A percentile compares a stretch with the other conserved stretches of the same genome.
These are phyloP conservation scores for Pteruthius melanotis DNA, from an alignment of 2,113 vertebrate species.

Conservation along the genomic window DNA sequence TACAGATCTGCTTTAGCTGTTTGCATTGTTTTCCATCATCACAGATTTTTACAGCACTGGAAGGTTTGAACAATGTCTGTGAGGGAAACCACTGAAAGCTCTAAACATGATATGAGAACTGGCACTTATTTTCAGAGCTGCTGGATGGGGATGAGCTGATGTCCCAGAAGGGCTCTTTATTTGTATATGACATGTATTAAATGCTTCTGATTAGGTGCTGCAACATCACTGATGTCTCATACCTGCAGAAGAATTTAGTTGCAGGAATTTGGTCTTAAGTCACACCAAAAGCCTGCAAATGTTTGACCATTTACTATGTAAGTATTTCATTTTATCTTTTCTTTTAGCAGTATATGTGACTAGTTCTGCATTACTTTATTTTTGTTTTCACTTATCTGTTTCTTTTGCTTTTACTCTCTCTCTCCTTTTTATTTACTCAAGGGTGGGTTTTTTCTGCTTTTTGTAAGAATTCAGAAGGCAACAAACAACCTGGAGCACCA, in stretches of 20 bases:
- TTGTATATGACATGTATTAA: not conserved
- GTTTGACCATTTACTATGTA: not conserved
- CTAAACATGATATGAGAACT: not conserved
- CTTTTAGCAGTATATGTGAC: not conserved
- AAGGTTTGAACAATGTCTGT: not conserved
- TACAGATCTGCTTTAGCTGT: not conserved
- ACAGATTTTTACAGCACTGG: not conserved
- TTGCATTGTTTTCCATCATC: not conserved
- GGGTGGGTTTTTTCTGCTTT: not conserved
- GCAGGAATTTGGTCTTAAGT: not conserved
- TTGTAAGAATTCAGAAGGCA: not conserved
- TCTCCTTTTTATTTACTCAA: not conserved
- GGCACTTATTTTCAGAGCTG: not conserved
- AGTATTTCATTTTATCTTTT: not conserved
- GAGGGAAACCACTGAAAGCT: not conserved
- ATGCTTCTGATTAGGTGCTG: not conserved
- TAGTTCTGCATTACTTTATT: not conserved
- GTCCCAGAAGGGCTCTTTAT: not conserved
- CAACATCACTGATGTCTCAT: not conserved
- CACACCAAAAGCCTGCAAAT: not conserved
- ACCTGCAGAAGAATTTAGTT: not conserved
- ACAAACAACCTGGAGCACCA: not conserved
- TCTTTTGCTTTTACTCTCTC: not conserved
- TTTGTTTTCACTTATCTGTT: not conserved
- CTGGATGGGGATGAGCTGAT: not conserved